Evolutionary conservation across 2,888 invertebrate species (phyloP).

Genomic region (Heliconius hortense): DNA sequence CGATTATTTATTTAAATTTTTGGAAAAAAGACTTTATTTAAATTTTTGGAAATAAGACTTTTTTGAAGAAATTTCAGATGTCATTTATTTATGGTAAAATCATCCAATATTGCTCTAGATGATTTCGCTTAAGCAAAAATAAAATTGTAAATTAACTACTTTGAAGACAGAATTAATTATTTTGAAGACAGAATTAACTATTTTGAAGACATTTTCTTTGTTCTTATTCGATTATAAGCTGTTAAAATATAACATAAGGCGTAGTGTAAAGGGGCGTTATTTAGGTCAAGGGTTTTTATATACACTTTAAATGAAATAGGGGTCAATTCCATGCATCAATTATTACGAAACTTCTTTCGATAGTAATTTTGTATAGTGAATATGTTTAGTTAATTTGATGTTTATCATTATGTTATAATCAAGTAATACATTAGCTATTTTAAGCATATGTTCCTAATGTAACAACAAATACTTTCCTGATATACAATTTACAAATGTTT

Average conservation of each 20-base stretch:
- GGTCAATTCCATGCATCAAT: constrained; percentile 24
- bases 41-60: no score
- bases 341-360: constrained; percentile 20
- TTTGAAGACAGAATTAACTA: no score
- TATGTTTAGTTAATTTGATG: constrained; percentile 9
- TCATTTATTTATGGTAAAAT: no score
- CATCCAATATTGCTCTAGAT: no score
- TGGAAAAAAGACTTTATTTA: no score
- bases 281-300: constrained; percentile 25
- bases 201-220: constrained; percentile 10
- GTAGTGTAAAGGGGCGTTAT: constrained; percentile 23
- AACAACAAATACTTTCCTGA: no score
- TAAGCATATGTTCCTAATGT: no score
- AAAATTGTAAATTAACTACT: background rate
- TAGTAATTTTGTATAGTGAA: constrained; percentile 8
- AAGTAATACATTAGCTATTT: background rate
- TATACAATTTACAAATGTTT: no score
- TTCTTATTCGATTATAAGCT: constrained; percentile 20
- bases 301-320: constrained; percentile 20
- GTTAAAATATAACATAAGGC: constrained; percentile 11
- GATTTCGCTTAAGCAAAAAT: background rate
- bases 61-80: no score
- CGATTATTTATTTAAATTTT: no score
- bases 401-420: background rate
- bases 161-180: no score